Conservation (phyloP, 2,113 vertebrate species). For the Pterocles burchelli region DNA sequence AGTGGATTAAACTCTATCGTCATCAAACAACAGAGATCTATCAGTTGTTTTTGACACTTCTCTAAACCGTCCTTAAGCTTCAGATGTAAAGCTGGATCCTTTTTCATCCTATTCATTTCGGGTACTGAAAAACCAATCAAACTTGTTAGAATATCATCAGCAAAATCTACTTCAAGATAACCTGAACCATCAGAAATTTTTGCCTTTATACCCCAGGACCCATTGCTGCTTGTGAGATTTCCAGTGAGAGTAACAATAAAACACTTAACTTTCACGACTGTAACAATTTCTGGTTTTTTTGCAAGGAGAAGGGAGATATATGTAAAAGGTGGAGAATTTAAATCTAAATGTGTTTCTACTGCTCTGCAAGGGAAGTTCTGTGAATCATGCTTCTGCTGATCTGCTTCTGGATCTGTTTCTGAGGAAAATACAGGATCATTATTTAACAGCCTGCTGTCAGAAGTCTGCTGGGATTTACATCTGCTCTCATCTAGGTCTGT, state of each 20-base stretch:
- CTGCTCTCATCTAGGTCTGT: background rate
- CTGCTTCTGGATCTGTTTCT: background rate
- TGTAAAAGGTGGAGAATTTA: slow-evolving; percentile 41
- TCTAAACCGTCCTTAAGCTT: slow-evolving; percentile 83
- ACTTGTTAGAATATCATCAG: slow-evolving; percentile 82
- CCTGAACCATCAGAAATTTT: slow-evolving; percentile 92
- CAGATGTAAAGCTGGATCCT: slow-evolving; percentile 75
- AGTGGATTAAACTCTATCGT: slow-evolving; percentile 79
- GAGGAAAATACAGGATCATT: background rate
- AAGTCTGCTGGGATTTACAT: background rate
- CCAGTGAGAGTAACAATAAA: slow-evolving; percentile 95
- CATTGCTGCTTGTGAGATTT: slow-evolving; percentile 83
- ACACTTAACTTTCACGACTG: slow-evolving; percentile 79
- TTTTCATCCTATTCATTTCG: slow-evolving; percentile 70
- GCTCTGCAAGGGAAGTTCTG: background rate
- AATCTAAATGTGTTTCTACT: background rate
- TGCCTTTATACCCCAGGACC: slow-evolving; percentile 83
- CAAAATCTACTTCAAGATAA: slow-evolving; percentile 90
- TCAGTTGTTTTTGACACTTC: slow-evolving; percentile 80
- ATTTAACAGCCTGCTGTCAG: background rate
- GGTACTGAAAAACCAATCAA: slow-evolving; percentile 91
- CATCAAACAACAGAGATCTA: slow-evolving; percentile 94
- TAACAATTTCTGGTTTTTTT: slow-evolving; percentile 20
- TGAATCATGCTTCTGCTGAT: background rate
- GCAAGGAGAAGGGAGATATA: slow-evolving; percentile 47